Conservation (phyloP, 2,797 vertebrate species). For the Esox lucius region DNA sequence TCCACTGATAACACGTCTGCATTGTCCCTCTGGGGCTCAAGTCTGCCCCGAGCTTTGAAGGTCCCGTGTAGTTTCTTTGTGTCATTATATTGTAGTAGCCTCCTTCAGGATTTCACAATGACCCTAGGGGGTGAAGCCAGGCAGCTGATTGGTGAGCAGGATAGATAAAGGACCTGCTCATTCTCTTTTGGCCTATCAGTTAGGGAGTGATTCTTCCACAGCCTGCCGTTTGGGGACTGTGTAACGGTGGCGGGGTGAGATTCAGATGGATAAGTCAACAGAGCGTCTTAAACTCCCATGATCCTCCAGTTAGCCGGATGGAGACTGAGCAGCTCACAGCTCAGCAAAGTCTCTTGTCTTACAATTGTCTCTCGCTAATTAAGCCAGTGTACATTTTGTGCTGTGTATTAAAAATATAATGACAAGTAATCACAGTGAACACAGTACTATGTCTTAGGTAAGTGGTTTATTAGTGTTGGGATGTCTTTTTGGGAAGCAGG, state of each 20-base stretch:
- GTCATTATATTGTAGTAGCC: not conserved
- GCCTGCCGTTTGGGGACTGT: not conserved
- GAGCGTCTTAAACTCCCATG: conserved; percentile 35
- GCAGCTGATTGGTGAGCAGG: conserved; percentile 48
- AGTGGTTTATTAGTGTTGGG: not conserved
- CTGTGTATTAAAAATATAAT: not conserved
- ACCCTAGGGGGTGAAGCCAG: conserved; percentile 26
- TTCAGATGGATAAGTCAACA: conserved; percentile 42
- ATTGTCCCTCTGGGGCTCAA: conserved; percentile 62
- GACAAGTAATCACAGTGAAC: not conserved
- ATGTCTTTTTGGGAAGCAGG: not conserved
- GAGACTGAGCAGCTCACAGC: conserved; percentile 39
- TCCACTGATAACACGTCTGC: conserved; percentile 60
- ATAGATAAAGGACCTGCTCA: not conserved
- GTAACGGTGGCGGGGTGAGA: not conserved
- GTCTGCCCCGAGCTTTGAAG: conserved; percentile 45
- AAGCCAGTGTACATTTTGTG: not conserved
- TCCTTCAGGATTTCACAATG: conserved; percentile 46
- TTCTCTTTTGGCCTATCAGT: conserved; percentile 5
- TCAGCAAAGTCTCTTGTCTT: conserved; percentile 10
- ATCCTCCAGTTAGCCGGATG: conserved; percentile 24
- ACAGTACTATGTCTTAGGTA: not conserved
- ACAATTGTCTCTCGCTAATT: not conserved
- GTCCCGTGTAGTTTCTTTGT: conserved; percentile 44
- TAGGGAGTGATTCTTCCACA: conserved; percentile 1